These are phyloP conservation scores for Platycercus adscitus DNA, from an alignment of 2,113 vertebrate genomes.

Conservation along the genomic window DNA sequence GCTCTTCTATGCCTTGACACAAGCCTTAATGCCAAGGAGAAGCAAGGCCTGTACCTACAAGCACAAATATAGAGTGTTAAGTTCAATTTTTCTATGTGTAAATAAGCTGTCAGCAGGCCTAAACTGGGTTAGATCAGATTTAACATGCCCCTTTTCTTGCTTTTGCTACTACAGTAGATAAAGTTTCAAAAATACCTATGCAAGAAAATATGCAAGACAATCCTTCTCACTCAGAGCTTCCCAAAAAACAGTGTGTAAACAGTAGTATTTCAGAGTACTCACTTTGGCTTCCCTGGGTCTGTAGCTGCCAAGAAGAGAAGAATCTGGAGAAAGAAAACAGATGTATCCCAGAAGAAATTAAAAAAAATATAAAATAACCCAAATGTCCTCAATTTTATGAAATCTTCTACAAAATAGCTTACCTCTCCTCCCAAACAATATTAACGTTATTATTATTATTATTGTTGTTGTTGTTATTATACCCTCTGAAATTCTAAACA, in stretches of 20 bases:
- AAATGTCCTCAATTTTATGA: not conserved
- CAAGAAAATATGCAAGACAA: not conserved
- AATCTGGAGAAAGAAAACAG: conserved; percentile 76
- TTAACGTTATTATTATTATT: not conserved
- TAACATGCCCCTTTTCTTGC: not conserved
- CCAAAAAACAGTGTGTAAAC: not conserved
- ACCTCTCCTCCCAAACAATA: not conserved
- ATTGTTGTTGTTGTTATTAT: not conserved
- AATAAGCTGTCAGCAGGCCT: not conserved
- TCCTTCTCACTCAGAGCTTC: not conserved
- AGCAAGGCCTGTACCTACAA: not conserved
- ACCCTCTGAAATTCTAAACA: not conserved
- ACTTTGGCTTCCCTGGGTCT: conserved; percentile 78
- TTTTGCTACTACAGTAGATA: not conserved
- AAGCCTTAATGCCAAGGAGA: not conserved
- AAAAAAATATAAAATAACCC: not conserved
- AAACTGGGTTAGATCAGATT: not conserved
- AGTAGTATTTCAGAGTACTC: conserved; percentile 52
- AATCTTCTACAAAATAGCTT: not conserved
- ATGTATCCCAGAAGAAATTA: not conserved
- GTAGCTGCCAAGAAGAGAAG: conserved; percentile 77
- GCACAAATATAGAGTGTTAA: not conserved
- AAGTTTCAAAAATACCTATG: not conserved
- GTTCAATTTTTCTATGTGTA: not conserved
- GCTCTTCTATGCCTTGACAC: not conserved